These are phyloP conservation scores for Muricea muricata DNA, from an alignment of 92 coral and sea anemone genomes.

Conservation along the genomic window DNA sequence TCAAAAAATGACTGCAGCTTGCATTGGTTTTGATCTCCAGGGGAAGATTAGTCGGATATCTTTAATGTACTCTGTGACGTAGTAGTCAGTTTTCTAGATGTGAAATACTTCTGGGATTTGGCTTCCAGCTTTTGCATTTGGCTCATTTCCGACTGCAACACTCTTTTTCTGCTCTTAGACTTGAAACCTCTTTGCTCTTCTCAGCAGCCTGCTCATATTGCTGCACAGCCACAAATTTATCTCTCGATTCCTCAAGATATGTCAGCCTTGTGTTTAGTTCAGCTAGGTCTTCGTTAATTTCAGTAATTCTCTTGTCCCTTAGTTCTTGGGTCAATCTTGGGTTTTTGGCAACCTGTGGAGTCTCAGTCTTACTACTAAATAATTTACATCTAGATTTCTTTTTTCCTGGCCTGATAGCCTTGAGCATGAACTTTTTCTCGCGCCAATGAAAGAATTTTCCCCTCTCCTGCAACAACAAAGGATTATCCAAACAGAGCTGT, in stretches of 20 bases:
- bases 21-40: background rate
- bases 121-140: constrained; percentile 41
- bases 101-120: constrained; percentile 40
- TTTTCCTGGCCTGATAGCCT: constrained; percentile 52
- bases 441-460: constrained; percentile 36
- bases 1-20: background rate
- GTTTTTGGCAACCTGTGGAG: background rate
- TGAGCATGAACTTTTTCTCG: constrained; percentile 46
- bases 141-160: constrained; percentile 41
- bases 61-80: background rate
- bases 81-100: background rate
- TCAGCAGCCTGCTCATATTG: constrained; percentile 54
- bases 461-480: constrained; percentile 36
- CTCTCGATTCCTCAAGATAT: constrained; percentile 42
- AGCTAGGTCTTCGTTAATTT: constrained; percentile 50
- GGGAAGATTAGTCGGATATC: background rate
- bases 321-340: constrained; percentile 25
- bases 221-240: constrained; percentile 42
- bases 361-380: constrained; percentile 21
- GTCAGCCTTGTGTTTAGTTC: constrained; percentile 28
- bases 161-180: constrained; percentile 47
- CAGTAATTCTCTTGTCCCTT: constrained; percentile 46
- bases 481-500: constrained; percentile 58
- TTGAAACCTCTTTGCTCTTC: constrained; percentile 38
- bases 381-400: constrained; percentile 45